Conservation (phyloP, 2,888 invertebrate genomes). For the Gerris lacustris region DNA sequence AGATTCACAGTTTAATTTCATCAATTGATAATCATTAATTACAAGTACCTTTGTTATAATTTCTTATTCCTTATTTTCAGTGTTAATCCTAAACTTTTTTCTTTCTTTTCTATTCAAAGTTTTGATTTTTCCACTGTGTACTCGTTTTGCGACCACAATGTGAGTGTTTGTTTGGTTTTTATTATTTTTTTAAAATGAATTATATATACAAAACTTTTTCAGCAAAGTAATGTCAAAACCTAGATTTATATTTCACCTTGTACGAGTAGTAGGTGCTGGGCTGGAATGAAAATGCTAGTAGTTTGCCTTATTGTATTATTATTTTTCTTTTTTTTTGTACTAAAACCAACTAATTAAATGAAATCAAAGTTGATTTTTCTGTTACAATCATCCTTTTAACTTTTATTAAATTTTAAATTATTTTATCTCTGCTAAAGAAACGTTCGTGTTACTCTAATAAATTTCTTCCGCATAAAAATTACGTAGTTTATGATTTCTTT, state of each 20-base stretch:
- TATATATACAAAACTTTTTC: slow-evolving; percentile 20
- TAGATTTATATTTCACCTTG: slow-evolving; percentile 9
- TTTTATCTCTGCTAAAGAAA: slow-evolving; percentile 2
- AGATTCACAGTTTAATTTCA: no score
- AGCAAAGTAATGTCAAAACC: slow-evolving; percentile 34
- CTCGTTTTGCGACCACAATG: slow-evolving; percentile 25
- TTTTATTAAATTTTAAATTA: slow-evolving; percentile 9
- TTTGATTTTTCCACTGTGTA: no score
- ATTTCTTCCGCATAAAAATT: no score
- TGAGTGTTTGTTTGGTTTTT: slow-evolving; percentile 23
- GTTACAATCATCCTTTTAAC: neutral
- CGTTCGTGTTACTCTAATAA: slow-evolving; percentile 12
- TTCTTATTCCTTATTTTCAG: no score
- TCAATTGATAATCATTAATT: no score
- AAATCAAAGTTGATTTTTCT: neutral
- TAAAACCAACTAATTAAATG: neutral
- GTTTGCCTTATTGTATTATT: slow-evolving; percentile 7
- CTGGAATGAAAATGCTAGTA: slow-evolving; percentile 20
- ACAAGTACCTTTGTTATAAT: no score
- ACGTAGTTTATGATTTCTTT: no score
- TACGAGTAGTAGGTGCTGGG: slow-evolving; percentile 7
- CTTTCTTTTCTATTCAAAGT: no score
- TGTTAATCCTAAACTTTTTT: no score
- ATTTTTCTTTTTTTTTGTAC: neutral
- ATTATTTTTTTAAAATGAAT: neutral